These are phyloP conservation scores for Leptatherina wallacei DNA, from an alignment of 2,797 vertebrate genomes.

Conservation along the genomic window DNA sequence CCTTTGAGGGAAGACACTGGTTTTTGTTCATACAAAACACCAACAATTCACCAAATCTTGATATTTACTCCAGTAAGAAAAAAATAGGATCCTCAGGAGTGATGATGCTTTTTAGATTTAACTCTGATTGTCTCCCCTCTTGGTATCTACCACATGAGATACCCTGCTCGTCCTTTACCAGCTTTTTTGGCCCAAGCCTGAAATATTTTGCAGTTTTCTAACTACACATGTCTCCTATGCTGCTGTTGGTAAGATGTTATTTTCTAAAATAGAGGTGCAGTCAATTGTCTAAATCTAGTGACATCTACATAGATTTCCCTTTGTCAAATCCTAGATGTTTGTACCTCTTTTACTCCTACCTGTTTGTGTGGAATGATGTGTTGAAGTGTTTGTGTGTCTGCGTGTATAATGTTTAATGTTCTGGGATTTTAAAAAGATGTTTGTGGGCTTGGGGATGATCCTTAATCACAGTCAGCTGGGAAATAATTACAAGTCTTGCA, in stretches of 20 bases:
- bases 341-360: not conserved
- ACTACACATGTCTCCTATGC: slow-evolving; percentile 26
- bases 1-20: not conserved
- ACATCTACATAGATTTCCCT: not conserved
- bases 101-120: slow-evolving; percentile 34
- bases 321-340: not conserved
- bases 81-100: slow-evolving; percentile 15
- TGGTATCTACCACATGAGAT: slow-evolving; percentile 23
- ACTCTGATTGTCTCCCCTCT: slow-evolving; percentile 37
- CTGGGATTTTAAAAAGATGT: slow-evolving; percentile 70
- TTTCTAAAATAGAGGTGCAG: not conserved
- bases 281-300: not conserved
- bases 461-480: slow-evolving; percentile 84
- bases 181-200: slow-evolving; percentile 42
- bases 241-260: slow-evolving; percentile 27
- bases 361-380: slow-evolving; percentile 18
- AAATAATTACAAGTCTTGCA: slow-evolving; percentile 81
- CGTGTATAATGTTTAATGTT: not conserved
- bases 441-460: slow-evolving; percentile 70
- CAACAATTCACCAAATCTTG: not conserved
- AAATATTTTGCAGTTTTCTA: slow-evolving; percentile 35
- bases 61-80: slow-evolving; percentile 6
- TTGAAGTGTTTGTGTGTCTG: slow-evolving; percentile 12
- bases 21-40: not conserved
- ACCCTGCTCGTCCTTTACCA: slow-evolving; percentile 41